These are phyloP conservation scores for Charadrius vociferus DNA, from an alignment of 2,113 vertebrate species.

Conservation along the genomic window DNA sequence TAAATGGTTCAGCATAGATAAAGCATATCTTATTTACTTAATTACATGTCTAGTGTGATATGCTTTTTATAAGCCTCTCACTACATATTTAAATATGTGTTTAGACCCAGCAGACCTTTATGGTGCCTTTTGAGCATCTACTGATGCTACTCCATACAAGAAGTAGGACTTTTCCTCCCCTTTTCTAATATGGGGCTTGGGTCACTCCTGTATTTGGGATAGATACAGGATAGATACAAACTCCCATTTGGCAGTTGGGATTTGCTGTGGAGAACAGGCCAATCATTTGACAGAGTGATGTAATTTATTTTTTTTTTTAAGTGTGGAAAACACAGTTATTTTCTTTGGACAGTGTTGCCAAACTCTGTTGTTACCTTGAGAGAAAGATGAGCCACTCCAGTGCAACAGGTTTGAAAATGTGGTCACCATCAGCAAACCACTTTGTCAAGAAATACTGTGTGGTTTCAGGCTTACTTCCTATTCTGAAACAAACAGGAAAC, in stretches of 20 bases:
- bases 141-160: not conserved
- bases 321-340: not conserved
- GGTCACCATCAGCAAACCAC: not conserved
- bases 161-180: not conserved
- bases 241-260: not conserved
- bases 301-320: not conserved
- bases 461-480: not conserved
- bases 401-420: not conserved
- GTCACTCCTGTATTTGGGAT: not conserved
- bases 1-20: not conserved
- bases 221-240: too few relatives aligned
- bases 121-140: not conserved
- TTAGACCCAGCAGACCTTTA: not conserved
- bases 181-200: not conserved
- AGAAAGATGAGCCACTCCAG: not conserved
- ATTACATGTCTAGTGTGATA: not conserved
- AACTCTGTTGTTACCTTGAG: not conserved
- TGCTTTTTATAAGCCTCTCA: not conserved
- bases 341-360: not conserved
- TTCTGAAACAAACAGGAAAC: constrained; percentile 14
- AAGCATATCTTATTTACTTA: constrained; percentile 9
- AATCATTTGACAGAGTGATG: not conserved
- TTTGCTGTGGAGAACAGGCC: not conserved
- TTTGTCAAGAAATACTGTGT: not conserved
- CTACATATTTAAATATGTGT: not conserved